These are phyloP conservation scores for Zootermopsis nevadensis DNA, from an alignment of 2,888 invertebrate genomes.

Conservation along the genomic window DNA sequence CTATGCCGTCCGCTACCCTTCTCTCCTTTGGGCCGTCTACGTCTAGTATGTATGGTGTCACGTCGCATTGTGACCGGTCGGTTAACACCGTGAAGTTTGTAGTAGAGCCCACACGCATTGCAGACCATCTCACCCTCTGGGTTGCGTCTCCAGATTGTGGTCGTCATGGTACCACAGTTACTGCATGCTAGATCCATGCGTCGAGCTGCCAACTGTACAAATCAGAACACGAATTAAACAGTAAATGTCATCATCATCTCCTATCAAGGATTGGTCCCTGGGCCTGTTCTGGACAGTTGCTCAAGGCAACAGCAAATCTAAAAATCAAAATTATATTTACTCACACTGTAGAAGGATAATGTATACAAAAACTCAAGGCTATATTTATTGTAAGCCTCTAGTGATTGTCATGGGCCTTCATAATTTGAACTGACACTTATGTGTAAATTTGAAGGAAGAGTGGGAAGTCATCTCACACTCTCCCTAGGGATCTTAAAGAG, in stretches of 20 bases:
- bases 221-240: conserved; percentile 6
- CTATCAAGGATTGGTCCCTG: no score
- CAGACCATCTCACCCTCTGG: conserved; percentile 98
- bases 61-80: conserved; percentile 95
- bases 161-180: conserved; percentile 97
- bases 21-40: conserved; percentile 84
- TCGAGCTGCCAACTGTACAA: conserved; percentile 60
- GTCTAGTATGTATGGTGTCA: conserved; percentile 94
- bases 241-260: neutral
- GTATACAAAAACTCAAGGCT: no score
- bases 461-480: no score
- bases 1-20: conserved; percentile 57
- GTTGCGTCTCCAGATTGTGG: conserved; percentile 97
- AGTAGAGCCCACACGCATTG: conserved; percentile 98
- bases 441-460: no score
- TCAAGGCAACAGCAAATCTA: no score
- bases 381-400: no score
- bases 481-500: no score
- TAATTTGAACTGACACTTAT: no score
- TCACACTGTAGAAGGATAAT: no score
- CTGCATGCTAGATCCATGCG: conserved; percentile 91
- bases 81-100: conserved; percentile 94
- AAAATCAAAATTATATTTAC: neutral
- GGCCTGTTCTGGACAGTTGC: no score
- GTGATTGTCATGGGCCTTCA: no score